Base-by-base conservation (phyloP, 2,888 invertebrate genomes). In the Villa cingulata region DNA sequence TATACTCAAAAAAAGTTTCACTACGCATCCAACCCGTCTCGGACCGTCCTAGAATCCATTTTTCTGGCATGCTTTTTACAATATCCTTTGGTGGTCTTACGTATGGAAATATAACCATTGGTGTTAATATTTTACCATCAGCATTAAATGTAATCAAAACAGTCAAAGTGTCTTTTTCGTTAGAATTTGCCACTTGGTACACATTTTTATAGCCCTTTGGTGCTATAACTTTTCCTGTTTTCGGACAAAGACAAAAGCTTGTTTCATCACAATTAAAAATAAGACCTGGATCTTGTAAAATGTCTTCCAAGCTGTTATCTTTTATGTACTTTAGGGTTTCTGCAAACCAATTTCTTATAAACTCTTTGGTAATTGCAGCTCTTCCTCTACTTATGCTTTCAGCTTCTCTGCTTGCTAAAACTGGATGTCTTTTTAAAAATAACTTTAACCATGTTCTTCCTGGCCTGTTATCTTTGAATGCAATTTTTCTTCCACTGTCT, bases 91-190 rank as follows among this genome's bases (percentile, higher is more conserved):
- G 47, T 23, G 43, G 34, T 34, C 49, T 41, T 17, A 42, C 7
- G 43, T 41, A 51, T 2, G 45, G 51, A 44, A 51, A 50, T 7
- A 50, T 45, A 23, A 52, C 49, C 50, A 51, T 51, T 15, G 49
- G 47, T 3, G 17, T 18, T 2, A 48, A 12, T 4, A 29, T 32
- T 18, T 45, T 34, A 4, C 52, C 49, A 41, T 41, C 45, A n/a
- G 50, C 50, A 46, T 29, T 47, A 32, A 50, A 49, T 17, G 46
- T 43, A n/a, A 52, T 6, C 23, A 49, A 38, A 9, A 44, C 44
- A 2, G 46, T 48, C 0, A 48, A 32, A 2, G 48, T 48, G 23
- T 46, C 46, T 18, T 49, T 51, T 37, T 50, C 51, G 7, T 46
- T 46, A 0, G 37, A 43, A 5, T 17, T 18, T 43, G 45, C 43